Percentiles rank a stretch among this genome's conserved stretches.
Conservation (phyloP, 1,140 invertebrate genomes). For the Lerema accius region DNA sequence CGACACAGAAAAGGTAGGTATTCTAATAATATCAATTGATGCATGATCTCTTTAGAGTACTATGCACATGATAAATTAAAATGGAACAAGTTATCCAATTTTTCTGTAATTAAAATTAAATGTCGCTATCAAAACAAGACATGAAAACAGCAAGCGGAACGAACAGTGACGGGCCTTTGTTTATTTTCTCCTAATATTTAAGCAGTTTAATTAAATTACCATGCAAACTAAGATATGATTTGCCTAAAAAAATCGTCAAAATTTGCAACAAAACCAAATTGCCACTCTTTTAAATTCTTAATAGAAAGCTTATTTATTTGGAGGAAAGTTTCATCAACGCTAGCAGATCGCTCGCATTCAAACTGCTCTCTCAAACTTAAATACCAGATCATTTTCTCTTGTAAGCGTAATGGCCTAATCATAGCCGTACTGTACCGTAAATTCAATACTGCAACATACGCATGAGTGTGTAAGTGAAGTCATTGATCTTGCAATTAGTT, state of each 20-base stretch:
- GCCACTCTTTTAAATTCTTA: background rate
- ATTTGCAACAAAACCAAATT: too few relatives aligned
- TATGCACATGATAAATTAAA: background rate
- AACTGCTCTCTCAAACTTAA: slow-evolving; percentile 27
- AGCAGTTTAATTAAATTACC: slow-evolving; percentile 23
- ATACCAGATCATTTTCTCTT: slow-evolving; percentile 30
- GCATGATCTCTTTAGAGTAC: too few relatives aligned
- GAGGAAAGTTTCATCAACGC: slow-evolving; percentile 18
- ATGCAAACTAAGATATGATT: slow-evolving; percentile 18
- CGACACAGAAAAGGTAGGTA: too few relatives aligned
- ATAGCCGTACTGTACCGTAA: slow-evolving; percentile 23
- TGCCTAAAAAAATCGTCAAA: too few relatives aligned
- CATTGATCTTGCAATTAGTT: slow-evolving; percentile 13
- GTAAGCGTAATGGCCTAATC: slow-evolving; percentile 25
- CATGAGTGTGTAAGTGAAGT: background rate
- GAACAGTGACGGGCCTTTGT: slow-evolving; percentile 10
- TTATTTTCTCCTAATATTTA: slow-evolving; percentile 1
- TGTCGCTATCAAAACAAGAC: slow-evolving; percentile 8
- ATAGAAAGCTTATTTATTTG: slow-evolving; percentile 25
- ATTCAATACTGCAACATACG: slow-evolving; percentile 18
- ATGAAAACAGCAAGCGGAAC: slow-evolving; percentile 26
- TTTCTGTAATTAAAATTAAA: background rate
- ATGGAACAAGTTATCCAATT: background rate
- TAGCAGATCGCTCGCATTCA: slow-evolving; percentile 5
- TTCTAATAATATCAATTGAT: too few relatives aligned